These are phyloP conservation scores for Channa maculata DNA, from an alignment of 2,113 vertebrate species.

Conservation along the genomic window DNA sequence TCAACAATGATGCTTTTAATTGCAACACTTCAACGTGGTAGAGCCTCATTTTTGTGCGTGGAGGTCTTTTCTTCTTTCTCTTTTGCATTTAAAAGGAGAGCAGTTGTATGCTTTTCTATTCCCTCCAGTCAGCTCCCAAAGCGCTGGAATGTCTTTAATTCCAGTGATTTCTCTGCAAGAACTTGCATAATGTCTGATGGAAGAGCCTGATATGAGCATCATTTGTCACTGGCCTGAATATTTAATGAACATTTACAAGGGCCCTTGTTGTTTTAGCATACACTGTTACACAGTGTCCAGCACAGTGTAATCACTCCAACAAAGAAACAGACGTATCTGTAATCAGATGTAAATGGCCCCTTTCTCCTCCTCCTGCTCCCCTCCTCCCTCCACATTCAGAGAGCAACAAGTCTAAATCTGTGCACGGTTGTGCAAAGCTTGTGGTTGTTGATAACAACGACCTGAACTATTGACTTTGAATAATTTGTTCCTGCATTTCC, in stretches of 20 bases:
- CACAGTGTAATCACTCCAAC: conserved; percentile 18
- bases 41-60: background rate
- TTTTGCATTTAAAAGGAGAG: conserved; percentile 20
- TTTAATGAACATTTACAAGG: conserved; percentile 3
- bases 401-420: conserved; percentile 69
- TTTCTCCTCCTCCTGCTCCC: conserved; percentile 47
- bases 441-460: conserved; percentile 23
- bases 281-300: conserved; percentile 22
- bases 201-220: conserved; percentile 17
- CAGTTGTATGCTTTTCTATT: conserved; percentile 61
- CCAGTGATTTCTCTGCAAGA: conserved; percentile 10
- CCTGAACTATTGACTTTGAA: conserved; percentile 14
- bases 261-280: background rate
- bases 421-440: conserved; percentile 9
- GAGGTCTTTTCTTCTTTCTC: background rate
- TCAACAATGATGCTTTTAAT: too few relatives aligned
- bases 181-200: background rate
- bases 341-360: conserved; percentile 64
- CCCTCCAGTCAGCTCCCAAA: conserved; percentile 63
- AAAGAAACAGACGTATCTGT: conserved; percentile 42
- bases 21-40: too few relatives aligned
- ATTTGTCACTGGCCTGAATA: background rate
- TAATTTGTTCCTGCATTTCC: conserved; percentile 5
- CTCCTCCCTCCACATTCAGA: conserved; percentile 37
- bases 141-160: background rate